phyloP scores from a whole-genome alignment of 2,797 vertebrate species.

The Tinamus major region DNA sequence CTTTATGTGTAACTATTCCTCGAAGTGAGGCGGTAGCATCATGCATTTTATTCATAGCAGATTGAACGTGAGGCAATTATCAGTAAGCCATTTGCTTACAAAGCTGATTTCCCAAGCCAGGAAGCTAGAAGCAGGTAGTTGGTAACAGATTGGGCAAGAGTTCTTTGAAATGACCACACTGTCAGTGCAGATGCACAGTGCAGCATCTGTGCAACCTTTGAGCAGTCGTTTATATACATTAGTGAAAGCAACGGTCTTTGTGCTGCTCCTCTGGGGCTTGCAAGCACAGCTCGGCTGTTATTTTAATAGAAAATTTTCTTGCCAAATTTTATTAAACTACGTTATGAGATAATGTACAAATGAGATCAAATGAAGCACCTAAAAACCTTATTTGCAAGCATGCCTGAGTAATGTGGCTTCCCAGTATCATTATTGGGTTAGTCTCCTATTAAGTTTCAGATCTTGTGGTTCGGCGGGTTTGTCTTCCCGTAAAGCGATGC shows the following conservation, averaged over 20 bases:
- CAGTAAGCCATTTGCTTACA: slow-evolving; percentile 39
- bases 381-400: not conserved
- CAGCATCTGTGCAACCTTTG: slow-evolving; percentile 60
- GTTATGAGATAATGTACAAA: slow-evolving; percentile 6
- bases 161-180: slow-evolving; percentile 58
- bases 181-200: slow-evolving; percentile 26
- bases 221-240: slow-evolving; percentile 62
- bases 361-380: not conserved
- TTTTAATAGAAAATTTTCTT: slow-evolving; percentile 31
- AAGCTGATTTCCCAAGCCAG: slow-evolving; percentile 40
- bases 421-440: not conserved
- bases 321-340: slow-evolving; percentile 32
- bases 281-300: slow-evolving; percentile 3
- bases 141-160: slow-evolving; percentile 53
- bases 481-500: not conserved
- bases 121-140: slow-evolving; percentile 50
- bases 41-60: slow-evolving; percentile 45
- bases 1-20: slow-evolving; percentile 55
- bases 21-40: slow-evolving; percentile 15
- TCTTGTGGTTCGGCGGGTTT: not conserved
- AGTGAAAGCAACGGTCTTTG: slow-evolving; percentile 28
- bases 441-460: not conserved
- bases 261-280: not conserved
- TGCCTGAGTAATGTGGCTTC: not conserved
- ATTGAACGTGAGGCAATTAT: slow-evolving; percentile 64